Conservation (phyloP, 1,140 invertebrate genomes). For the Mesaphorura yosii region DNA sequence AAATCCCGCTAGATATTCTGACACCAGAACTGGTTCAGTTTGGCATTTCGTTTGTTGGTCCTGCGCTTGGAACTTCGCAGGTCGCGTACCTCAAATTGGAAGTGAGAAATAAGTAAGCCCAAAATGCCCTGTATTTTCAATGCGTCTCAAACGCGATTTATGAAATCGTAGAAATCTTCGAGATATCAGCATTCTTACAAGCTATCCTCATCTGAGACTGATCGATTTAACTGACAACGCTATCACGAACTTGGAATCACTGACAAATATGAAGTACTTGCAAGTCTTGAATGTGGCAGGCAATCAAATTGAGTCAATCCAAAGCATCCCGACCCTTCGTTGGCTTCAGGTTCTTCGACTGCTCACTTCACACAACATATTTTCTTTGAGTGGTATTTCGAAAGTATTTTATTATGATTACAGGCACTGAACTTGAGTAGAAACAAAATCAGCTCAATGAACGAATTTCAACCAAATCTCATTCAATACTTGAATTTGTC, state of each 20-base stretch:
- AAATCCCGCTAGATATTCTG: no score
- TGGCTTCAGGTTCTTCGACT: conserved; percentile 3
- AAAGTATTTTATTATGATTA: background rate
- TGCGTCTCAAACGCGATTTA: background rate
- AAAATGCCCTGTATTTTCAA: background rate
- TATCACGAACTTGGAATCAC: background rate
- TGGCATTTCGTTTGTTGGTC: background rate
- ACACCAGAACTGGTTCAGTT: background rate
- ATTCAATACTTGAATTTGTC: conserved; percentile 9
- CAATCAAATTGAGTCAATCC: conserved; percentile 5
- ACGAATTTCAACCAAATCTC: conserved; percentile 12
- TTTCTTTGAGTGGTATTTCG: background rate
- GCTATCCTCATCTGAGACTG: background rate
- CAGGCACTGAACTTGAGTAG: conserved; percentile 6
- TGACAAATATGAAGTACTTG: conserved; percentile 1
- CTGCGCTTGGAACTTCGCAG: background rate
- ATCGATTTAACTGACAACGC: background rate
- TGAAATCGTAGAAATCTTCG: background rate
- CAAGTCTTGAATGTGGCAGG: conserved; percentile 5
- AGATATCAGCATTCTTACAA: background rate
- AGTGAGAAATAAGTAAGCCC: background rate
- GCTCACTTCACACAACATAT: background rate
- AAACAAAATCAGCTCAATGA: conserved; percentile 2
- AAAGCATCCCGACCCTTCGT: conserved; percentile 2
- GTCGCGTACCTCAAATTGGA: background rate